Percentiles rank a stretch among this genome's conserved stretches.
phyloP scores from a whole-genome alignment of 2,113 vertebrate species.

The Nesoenas mayeri region DNA sequence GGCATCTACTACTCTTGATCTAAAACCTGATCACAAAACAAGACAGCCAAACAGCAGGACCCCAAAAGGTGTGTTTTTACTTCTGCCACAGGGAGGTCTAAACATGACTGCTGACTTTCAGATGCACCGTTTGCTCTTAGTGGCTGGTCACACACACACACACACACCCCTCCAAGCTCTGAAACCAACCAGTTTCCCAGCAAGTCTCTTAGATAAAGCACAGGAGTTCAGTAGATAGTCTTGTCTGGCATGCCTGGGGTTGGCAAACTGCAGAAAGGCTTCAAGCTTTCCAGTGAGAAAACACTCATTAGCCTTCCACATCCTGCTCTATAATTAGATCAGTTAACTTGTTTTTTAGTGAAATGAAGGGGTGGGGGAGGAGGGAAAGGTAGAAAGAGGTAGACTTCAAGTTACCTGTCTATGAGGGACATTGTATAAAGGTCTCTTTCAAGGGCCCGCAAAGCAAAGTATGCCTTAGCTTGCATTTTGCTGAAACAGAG shows the following conservation, averaged over 20 bases:
- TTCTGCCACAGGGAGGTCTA: not conserved
- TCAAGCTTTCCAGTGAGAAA: not conserved
- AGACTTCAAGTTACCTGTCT: constrained; percentile 66
- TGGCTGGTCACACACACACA: not conserved
- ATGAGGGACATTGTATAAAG: constrained; percentile 76
- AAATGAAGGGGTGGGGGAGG: not conserved
- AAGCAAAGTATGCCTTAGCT: constrained; percentile 76
- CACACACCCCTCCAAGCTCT: not conserved
- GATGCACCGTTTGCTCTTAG: not conserved
- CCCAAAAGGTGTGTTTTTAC: not conserved
- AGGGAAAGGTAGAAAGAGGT: not conserved
- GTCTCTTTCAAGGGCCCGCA: constrained; percentile 79
- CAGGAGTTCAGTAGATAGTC: not conserved
- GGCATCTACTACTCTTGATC: not conserved
- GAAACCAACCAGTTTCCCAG: not conserved
- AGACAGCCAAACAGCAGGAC: not conserved
- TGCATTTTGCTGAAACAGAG: constrained; percentile 72
- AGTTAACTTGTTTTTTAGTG: not conserved
- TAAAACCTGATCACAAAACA: not conserved
- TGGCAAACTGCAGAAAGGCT: not conserved
- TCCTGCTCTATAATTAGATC: not conserved
- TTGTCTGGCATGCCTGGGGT: not conserved
- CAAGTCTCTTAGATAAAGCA: not conserved
- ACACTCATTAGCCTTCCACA: not conserved
- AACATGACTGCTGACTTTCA: not conserved